Evolutionary conservation across 2,797 vertebrate genomes (phyloP), one percentile per base, ranked within the genome.

Genomic region (Lepilemur septentrionalis): DNA sequence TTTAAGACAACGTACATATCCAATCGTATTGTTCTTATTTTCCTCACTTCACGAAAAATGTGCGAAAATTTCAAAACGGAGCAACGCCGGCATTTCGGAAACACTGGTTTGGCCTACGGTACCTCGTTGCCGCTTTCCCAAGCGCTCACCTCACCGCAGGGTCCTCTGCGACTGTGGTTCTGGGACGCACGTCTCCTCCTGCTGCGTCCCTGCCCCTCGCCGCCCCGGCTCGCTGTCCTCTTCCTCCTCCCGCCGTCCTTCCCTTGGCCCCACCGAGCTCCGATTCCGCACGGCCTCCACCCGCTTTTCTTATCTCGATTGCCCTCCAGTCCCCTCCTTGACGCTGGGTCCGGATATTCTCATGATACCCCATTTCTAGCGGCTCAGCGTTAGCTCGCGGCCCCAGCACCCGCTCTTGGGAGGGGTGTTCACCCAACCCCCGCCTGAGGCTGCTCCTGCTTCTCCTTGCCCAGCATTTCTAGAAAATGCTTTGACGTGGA

Each of bases 201-300:
- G 4, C 5, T 41, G 23, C 55, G 11, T 30, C 35, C 50, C 11
- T 15, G 41, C 28, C 7, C 25, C 18, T 8, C 11, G 18, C 48
- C 15, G 75, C 23, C 22, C 23, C 46, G 4, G 6, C 20, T 38
- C 30, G 15, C 10, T 32, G 5, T 22, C 32, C 9, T n/a, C 15
- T 18, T 15, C 32, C 28, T 38, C 20, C 5, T 57, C 55, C 41
- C 11, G 67, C 4, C 7, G 7, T 12, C 17, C 30, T 61, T 1
- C 63, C 57, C 78, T 67, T 83, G 69, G 30, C 2, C 2, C 13
- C 0, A 0, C 3, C 1, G 46, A 32, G 11, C 11, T 43, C 2
- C 30, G 15, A 57, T 69, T 48, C 63, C 25, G 1, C 78, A 0
- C 3, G 12, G 12, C 83, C 52, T 72, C 13, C 1, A 61, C 32